Evolutionary conservation across 2,797 vertebrate genomes (phyloP).

Genomic region (Sebastes hubbsi): DNA sequence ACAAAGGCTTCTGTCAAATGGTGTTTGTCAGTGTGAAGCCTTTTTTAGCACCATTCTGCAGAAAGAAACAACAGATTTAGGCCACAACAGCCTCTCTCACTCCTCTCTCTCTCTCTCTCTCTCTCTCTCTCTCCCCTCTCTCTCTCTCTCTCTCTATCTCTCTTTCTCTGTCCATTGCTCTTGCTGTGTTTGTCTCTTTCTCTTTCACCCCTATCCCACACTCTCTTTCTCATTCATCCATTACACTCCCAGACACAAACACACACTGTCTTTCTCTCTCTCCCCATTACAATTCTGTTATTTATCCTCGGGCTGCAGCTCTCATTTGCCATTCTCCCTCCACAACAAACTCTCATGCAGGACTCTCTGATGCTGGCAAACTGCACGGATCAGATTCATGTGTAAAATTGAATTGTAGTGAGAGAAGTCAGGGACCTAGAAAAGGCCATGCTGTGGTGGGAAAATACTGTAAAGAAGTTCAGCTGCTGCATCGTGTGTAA

Average conservation of each 20-base stretch:
- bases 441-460: background rate
- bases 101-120: background rate
- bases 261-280: background rate
- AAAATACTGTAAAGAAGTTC: constrained; percentile 4
- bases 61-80: constrained; percentile 58
- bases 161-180: background rate
- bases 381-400: constrained; percentile 13
- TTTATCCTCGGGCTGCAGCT: constrained; percentile 37
- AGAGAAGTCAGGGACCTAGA: constrained; percentile 3
- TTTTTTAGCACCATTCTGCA: constrained; percentile 58
- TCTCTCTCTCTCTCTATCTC: no score
- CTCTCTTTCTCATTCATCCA: background rate
- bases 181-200: constrained; percentile 13
- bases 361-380: constrained; percentile 12
- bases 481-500: constrained; percentile 8
- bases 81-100: constrained; percentile 28
- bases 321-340: constrained; percentile 10
- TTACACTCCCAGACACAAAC: background rate
- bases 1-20: constrained; percentile 65
- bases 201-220: background rate
- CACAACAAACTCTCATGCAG: background rate
- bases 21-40: constrained; percentile 50
- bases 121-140: background rate
- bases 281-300: constrained; percentile 44
- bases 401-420: constrained; percentile 11